Conservation (phyloP, 2,888 invertebrate genomes). For the Eupithecia tripunctaria region DNA sequence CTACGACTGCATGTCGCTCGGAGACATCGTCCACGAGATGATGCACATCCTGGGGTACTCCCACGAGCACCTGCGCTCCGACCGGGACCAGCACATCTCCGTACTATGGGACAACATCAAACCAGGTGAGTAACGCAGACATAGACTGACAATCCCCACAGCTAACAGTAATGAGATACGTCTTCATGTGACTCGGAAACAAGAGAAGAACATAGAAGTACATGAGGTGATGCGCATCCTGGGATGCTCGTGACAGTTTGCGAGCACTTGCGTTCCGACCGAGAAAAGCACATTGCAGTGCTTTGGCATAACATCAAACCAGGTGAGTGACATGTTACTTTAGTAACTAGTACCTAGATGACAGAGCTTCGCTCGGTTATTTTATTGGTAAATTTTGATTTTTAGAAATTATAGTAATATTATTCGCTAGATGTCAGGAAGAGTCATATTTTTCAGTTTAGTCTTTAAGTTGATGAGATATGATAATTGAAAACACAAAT, state of each 20-base stretch:
- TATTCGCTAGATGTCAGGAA: too few species aligned
- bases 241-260: constrained; percentile 92
- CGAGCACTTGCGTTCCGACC: constrained; percentile 90
- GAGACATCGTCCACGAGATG: constrained; percentile 90
- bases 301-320: constrained; percentile 88
- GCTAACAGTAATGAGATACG: constrained; percentile 76
- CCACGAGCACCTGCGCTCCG: constrained; percentile 91
- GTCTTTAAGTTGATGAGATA: too few species aligned
- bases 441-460: too few species aligned
- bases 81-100: constrained; percentile 87
- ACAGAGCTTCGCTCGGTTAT: too few species aligned
- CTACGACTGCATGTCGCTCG: constrained; percentile 83
- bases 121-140: constrained; percentile 69
- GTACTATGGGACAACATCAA: constrained; percentile 89
- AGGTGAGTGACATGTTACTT: too few species aligned
- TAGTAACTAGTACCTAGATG: too few species aligned
- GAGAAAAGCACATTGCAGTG: constrained; percentile 87
- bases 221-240: constrained; percentile 92
- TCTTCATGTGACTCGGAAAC: constrained; percentile 87
- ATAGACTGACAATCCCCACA: constrained; percentile 41
- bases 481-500: too few species aligned
- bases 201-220: constrained; percentile 83
- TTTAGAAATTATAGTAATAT: too few species aligned
- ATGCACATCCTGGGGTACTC: constrained; percentile 92
- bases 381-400: too few species aligned